Percentiles rank a stretch among this genome's conserved stretches.
Conservation (phyloP, 2,113 vertebrate species). For the Macaca mulatta region DNA sequence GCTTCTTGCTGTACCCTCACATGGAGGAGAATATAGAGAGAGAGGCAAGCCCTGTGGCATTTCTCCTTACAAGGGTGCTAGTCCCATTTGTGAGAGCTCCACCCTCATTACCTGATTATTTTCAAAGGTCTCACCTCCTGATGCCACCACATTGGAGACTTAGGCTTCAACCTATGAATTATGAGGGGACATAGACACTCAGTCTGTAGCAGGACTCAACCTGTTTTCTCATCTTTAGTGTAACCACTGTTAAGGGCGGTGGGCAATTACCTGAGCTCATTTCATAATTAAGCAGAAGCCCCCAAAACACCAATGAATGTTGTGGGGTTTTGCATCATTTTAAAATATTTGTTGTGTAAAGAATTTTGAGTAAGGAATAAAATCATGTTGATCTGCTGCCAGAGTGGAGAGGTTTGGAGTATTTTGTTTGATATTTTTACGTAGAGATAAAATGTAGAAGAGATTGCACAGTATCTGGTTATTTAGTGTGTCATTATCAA, state of each 20-base stretch:
- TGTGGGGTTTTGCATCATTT: neutral
- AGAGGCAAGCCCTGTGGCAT: neutral
- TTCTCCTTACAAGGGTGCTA: too few species aligned
- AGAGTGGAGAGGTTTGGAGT: neutral
- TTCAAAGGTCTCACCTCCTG: neutral
- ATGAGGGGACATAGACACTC: too few species aligned
- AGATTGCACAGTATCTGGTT: neutral
- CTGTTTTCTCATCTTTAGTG: neutral
- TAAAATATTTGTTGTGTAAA: neutral
- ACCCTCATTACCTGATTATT: too few species aligned
- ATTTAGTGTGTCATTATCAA: neutral
- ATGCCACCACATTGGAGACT: neutral
- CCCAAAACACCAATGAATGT: neutral
- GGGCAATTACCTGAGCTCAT: fast-evolving
- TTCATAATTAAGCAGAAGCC: neutral
- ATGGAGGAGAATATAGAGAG: neutral
- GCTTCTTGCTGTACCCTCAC: neutral
- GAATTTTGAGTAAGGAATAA: neutral
- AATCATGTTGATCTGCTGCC: neutral
- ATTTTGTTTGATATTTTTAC: neutral
- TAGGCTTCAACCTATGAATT: too few species aligned
- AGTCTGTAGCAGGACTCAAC: neutral
- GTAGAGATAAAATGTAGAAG: neutral
- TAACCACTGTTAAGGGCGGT: fast-evolving
- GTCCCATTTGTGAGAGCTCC: neutral